Conservation (phyloP, 1,140 invertebrate genomes). For the Zaprionus ghesquierei region DNA sequence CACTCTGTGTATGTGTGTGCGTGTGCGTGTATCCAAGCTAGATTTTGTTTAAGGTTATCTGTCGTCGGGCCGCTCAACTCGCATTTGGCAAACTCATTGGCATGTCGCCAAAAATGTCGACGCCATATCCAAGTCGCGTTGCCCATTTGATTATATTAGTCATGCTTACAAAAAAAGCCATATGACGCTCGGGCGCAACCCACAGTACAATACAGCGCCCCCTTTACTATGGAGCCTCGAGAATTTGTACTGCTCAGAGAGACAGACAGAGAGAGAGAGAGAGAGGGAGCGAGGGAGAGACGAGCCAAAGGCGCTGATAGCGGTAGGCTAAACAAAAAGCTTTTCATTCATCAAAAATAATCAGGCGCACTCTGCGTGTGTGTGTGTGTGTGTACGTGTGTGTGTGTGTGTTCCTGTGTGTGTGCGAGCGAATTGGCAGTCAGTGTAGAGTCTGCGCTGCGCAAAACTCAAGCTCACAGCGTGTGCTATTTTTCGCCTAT, state of each 20-base stretch:
- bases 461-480: slow-evolving; percentile 44
- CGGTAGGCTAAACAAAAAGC: slow-evolving; percentile 66
- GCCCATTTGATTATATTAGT: slow-evolving; percentile 75
- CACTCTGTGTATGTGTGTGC: not conserved
- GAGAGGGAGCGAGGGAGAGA: not conserved
- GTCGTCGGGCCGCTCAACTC: slow-evolving; percentile 49
- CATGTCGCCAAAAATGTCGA: slow-evolving; percentile 72
- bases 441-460: slow-evolving; percentile 66
- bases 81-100: slow-evolving; percentile 63
- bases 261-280: not conserved
- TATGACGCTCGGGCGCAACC: slow-evolving; percentile 58
- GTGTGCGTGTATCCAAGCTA: not conserved
- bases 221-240: slow-evolving; percentile 20
- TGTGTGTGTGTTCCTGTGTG: slow-evolving; percentile 16
- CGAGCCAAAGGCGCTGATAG: slow-evolving; percentile 24
- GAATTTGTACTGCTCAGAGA: not conserved
- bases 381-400: slow-evolving; percentile 20
- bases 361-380: slow-evolving; percentile 36
- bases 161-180: slow-evolving; percentile 75
- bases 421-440: slow-evolving; percentile 19
- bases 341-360: slow-evolving; percentile 79
- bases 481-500: slow-evolving; percentile 64
- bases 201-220: slow-evolving; percentile 17
- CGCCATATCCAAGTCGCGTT: slow-evolving; percentile 59
- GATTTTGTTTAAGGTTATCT: slow-evolving; percentile 48